phyloP scores from a whole-genome alignment of 2,888 invertebrate genomes.

The Stegana nigrithorax region DNA sequence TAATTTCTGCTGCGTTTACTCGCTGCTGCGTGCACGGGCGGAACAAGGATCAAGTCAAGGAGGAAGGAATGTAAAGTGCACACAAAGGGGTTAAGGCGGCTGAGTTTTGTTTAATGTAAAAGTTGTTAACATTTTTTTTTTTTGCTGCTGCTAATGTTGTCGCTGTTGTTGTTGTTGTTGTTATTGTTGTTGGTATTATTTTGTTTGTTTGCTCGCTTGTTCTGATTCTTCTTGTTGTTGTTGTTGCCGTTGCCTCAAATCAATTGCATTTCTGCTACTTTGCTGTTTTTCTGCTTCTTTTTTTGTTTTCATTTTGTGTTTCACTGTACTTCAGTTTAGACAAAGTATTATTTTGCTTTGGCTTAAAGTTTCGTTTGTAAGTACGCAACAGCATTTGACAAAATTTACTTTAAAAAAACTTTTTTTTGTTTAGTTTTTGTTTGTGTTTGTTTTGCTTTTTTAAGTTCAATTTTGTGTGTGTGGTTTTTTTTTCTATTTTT shows the following conservation, averaged over 20 bases:
- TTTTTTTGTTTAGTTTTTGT: neutral
- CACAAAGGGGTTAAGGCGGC: too few relatives aligned
- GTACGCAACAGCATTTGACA: neutral
- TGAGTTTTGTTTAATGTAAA: neutral
- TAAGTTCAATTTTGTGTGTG: too few relatives aligned
- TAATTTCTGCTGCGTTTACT: too few relatives aligned
- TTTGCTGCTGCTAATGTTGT: neutral
- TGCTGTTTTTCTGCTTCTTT: neutral
- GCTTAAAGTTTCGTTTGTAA: neutral
- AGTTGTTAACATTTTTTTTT: neutral
- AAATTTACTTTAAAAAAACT: neutral
- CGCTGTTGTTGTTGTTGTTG: conserved; percentile 1
- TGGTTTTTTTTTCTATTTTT: too few relatives aligned
- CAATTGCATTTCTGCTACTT: neutral
- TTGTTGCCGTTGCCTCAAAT: too few relatives aligned
- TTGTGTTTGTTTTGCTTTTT: neutral
- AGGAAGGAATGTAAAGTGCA: too few relatives aligned
- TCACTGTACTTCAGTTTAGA: neutral
- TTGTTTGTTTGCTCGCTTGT: neutral
- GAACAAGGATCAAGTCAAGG: too few relatives aligned
- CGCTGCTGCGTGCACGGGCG: too few relatives aligned
- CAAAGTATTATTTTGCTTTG: neutral
- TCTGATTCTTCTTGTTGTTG: too few relatives aligned
- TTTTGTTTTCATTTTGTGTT: neutral
- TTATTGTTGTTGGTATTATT: conserved; percentile 17